A percentile compares a stretch with the other conserved stretches of the same genome.
These are phyloP conservation scores for Crotalus adamanteus DNA, from an alignment of 2,797 vertebrate genomes.

Conservation along the genomic window DNA sequence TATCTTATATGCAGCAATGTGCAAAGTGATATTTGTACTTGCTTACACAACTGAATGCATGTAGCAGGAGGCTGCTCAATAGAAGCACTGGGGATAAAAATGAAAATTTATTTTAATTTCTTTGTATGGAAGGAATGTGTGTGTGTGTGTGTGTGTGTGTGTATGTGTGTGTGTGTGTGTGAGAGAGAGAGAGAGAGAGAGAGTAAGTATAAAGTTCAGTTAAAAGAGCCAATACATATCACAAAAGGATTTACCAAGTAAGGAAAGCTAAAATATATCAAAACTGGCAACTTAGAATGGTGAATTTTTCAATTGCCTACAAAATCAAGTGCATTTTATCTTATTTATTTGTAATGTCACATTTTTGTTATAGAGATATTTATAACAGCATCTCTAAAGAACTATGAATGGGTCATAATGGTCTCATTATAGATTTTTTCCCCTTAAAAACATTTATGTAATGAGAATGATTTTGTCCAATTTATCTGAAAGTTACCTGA, in stretches of 20 bases:
- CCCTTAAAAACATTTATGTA: background rate
- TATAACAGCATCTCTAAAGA: background rate
- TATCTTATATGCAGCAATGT: background rate
- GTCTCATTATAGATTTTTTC: background rate
- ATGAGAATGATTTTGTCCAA: background rate
- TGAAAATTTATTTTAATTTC: conserved; percentile 1
- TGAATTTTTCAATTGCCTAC: background rate
- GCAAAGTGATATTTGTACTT: background rate
- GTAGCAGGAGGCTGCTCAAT: background rate
- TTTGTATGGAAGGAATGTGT: background rate
- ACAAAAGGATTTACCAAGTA: background rate
- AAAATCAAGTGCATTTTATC: background rate
- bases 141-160: too few species aligned
- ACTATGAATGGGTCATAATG: background rate
- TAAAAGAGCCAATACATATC: background rate
- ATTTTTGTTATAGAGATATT: background rate
- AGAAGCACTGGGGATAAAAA: background rate
- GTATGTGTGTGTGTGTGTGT: too few species aligned
- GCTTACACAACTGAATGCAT: background rate
- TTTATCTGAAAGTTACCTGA: background rate
- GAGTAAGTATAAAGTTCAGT: background rate
- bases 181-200: too few species aligned
- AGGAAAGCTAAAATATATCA: background rate
- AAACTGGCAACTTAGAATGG: background rate
- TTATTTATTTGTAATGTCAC: background rate